A percentile compares a stretch with the other conserved stretches of the same genome.
Evolutionary conservation across 2,113 vertebrate genomes (phyloP).

Genomic region (Hypomesus transpacificus): DNA sequence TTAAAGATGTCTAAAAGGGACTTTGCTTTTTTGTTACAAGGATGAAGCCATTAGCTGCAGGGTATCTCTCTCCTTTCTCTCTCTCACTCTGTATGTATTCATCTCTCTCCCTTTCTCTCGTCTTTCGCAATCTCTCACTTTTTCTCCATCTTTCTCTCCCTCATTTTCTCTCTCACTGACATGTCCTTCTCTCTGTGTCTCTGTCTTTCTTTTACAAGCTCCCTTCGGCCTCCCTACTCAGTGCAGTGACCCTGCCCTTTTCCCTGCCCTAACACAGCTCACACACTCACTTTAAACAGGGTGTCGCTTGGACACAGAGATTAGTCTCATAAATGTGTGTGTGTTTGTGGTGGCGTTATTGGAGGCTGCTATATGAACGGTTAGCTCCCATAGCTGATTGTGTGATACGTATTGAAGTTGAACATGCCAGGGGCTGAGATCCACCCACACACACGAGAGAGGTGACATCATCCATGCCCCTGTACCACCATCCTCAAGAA

Average conservation of each 20-base stretch:
- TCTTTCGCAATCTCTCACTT: neutral
- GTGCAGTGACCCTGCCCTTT: too few species aligned
- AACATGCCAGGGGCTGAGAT: neutral
- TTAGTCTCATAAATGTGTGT: too few species aligned
- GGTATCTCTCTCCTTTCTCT: neutral
- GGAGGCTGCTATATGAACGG: neutral
- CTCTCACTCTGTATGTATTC: neutral
- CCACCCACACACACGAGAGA: neutral
- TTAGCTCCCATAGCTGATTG: neutral
- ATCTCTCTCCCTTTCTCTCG: neutral
- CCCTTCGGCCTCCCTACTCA: too few species aligned
- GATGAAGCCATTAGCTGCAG: neutral
- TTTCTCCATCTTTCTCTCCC: neutral
- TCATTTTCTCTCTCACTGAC: neutral
- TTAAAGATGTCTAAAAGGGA: constrained; percentile 1
- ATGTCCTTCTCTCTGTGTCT: neutral
- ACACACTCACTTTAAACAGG: too few species aligned
- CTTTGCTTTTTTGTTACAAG: neutral
- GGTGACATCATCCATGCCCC: neutral
- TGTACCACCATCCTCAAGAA: neutral
- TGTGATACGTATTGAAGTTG: neutral
- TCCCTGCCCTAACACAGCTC: too few species aligned
- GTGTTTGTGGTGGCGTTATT: too few species aligned
- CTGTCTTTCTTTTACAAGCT: too few species aligned
- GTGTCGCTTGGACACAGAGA: too few species aligned